phyloP scores from a whole-genome alignment of 2,797 vertebrate genomes.

The Parambassis ranga region DNA sequence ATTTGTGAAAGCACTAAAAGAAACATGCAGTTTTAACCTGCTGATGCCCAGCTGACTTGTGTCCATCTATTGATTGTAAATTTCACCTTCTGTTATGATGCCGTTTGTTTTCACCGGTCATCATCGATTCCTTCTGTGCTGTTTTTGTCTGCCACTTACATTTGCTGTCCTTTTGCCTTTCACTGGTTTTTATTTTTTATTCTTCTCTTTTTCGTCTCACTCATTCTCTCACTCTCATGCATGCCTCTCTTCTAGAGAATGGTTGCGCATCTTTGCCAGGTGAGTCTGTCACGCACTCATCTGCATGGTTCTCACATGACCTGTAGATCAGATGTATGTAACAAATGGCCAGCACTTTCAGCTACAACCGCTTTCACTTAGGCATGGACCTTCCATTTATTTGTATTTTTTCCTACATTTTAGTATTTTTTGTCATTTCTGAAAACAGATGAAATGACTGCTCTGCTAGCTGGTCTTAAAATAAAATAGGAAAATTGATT shows the following conservation, averaged over 20 bases:
- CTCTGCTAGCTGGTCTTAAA: not conserved
- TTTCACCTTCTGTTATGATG: constrained; percentile 25
- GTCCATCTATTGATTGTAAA: constrained; percentile 60
- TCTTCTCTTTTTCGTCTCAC: constrained; percentile 85
- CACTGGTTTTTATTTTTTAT: constrained; percentile 57
- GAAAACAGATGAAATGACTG: not conserved
- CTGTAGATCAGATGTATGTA: not conserved
- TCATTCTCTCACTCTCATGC: constrained; percentile 94
- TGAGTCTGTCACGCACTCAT: constrained; percentile 87
- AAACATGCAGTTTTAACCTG: not conserved
- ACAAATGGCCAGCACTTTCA: constrained; percentile 23
- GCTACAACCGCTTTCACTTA: constrained; percentile 50
- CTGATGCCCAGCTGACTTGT: constrained; percentile 50
- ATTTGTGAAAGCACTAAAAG: not conserved
- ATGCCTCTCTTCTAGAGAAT: constrained; percentile 99
- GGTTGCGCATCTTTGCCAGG: constrained; percentile 98
- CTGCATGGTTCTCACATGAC: constrained; percentile 62
- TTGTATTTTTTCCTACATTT: not conserved
- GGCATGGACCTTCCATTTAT: not conserved
- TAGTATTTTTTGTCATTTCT: not conserved
- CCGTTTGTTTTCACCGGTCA: constrained; percentile 46
- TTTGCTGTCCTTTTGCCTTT: constrained; percentile 61
- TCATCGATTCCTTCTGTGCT: constrained; percentile 44
- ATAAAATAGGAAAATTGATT: not conserved
- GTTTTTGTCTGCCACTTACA: constrained; percentile 53